Percentiles rank a stretch among this genome's conserved stretches.
phyloP scores from a whole-genome alignment of 2,888 invertebrate genomes.

The Drosophila neutralis region DNA sequence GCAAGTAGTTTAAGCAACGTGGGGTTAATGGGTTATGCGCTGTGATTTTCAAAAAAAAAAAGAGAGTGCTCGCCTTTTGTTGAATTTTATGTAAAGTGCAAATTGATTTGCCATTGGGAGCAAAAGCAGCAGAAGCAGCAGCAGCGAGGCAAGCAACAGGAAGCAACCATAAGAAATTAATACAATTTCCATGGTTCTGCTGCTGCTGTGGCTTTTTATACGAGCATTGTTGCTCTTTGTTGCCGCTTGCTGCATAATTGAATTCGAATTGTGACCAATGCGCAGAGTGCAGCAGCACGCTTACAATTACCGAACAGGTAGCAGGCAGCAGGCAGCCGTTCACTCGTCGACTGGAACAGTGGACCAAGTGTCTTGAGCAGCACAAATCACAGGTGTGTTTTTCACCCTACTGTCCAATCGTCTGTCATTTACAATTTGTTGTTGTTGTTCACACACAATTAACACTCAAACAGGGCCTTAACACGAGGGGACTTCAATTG shows the following conservation, averaged over 20 bases:
- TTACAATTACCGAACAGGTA: conserved; percentile 14
- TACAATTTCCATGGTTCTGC: conserved; percentile 27
- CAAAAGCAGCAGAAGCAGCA: conserved; percentile 25
- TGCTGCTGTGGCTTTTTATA: conserved; percentile 7
- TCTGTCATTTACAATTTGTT: conserved; percentile 8
- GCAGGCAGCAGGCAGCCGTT: not conserved
- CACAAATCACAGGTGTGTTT: conserved; percentile 41
- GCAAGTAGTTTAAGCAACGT: conserved; percentile 61
- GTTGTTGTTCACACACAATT: conserved; percentile 73
- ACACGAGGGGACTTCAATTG: conserved; percentile 45
- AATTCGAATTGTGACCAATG: conserved; percentile 36
- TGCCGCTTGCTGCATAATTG: conserved; percentile 43
- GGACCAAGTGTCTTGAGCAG: conserved; percentile 26
- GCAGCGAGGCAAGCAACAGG: conserved; percentile 9
- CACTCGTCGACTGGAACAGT: not conserved
- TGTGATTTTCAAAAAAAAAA: conserved; percentile 61
- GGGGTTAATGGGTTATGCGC: conserved; percentile 76
- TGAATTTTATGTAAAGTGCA: conserved; percentile 73
- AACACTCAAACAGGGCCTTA: conserved; percentile 69
- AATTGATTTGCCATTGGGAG: conserved; percentile 72
- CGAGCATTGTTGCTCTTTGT: conserved; percentile 21
- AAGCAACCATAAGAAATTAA: conserved; percentile 48
- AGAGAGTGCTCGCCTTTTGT: conserved; percentile 59
- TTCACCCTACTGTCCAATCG: conserved; percentile 17
- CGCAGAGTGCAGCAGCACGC: conserved; percentile 10